phyloP scores from a whole-genome alignment of 2,113 vertebrate genomes.

The Catharus bicknelli region DNA sequence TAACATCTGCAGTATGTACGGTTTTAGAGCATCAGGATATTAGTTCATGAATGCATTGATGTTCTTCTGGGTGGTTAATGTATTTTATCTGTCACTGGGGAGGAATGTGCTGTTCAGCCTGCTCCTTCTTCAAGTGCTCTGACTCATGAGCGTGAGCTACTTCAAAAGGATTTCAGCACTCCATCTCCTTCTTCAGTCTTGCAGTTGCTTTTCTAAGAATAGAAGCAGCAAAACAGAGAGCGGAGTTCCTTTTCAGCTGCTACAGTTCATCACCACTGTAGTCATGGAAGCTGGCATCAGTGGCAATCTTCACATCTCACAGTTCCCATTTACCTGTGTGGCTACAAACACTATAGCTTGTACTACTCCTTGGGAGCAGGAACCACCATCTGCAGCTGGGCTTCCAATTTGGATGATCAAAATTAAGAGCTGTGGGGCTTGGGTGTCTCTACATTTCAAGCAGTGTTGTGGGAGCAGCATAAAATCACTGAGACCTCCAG shows the following conservation, averaged over 20 bases:
- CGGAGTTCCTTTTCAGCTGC: neutral
- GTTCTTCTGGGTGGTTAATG: slow-evolving; percentile 30
- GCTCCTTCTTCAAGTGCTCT: neutral
- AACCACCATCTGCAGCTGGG: neutral
- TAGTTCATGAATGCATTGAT: neutral
- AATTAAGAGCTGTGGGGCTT: neutral
- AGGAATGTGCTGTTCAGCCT: slow-evolving; percentile 15
- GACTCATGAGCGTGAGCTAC: slow-evolving; percentile 9
- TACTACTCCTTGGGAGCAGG: neutral
- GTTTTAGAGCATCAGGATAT: neutral
- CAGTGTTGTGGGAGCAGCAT: neutral
- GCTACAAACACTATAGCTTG: neutral
- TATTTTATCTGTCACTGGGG: slow-evolving; percentile 2
- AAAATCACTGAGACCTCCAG: neutral
- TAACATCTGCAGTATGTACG: neutral
- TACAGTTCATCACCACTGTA: neutral
- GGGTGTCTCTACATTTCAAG: neutral
- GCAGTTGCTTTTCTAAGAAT: slow-evolving; percentile 47
- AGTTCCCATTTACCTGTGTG: neutral
- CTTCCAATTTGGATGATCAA: neutral
- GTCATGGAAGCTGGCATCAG: neutral
- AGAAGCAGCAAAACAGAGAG: slow-evolving; percentile 29
- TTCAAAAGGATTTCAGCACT: slow-evolving; percentile 8
- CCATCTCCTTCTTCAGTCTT: slow-evolving; percentile 17
- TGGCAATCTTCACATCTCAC: fast-evolving